These are phyloP conservation scores for Gymnogyps californianus DNA, from an alignment of 2,113 vertebrate species.

Conservation along the genomic window DNA sequence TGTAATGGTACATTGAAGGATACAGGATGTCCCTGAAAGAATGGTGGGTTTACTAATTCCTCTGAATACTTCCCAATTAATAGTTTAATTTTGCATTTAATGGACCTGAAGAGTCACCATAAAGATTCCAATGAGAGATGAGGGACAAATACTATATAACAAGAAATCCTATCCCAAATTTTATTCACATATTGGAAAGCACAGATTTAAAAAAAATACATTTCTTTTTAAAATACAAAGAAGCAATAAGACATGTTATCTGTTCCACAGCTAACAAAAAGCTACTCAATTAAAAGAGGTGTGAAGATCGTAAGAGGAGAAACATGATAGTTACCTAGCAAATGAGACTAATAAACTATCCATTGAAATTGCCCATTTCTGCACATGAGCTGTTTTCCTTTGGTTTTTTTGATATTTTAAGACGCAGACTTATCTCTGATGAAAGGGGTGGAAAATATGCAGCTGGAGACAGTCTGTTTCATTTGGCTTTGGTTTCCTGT, in stretches of 20 bases:
- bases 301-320: not conserved
- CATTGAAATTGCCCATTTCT: not conserved
- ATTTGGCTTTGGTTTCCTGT: not conserved
- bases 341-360: not conserved
- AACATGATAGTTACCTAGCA: not conserved
- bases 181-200: not conserved
- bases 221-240: not conserved
- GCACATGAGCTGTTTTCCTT: not conserved
- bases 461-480: not conserved
- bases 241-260: not conserved
- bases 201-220: not conserved
- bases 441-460: not conserved
- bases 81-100: not conserved
- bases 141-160: not conserved
- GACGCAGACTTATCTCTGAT: not conserved
- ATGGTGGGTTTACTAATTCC: not conserved
- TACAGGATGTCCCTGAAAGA: not conserved
- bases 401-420: not conserved
- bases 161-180: not conserved
- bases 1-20: not conserved
- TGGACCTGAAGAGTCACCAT: not conserved
- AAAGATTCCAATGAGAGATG: not conserved
- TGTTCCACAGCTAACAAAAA: not conserved
- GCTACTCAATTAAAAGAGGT: not conserved
- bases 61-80: not conserved